These are phyloP conservation scores for Drosophila nigritarsus DNA, from an alignment of 2,888 invertebrate genomes.

Conservation along the genomic window DNA sequence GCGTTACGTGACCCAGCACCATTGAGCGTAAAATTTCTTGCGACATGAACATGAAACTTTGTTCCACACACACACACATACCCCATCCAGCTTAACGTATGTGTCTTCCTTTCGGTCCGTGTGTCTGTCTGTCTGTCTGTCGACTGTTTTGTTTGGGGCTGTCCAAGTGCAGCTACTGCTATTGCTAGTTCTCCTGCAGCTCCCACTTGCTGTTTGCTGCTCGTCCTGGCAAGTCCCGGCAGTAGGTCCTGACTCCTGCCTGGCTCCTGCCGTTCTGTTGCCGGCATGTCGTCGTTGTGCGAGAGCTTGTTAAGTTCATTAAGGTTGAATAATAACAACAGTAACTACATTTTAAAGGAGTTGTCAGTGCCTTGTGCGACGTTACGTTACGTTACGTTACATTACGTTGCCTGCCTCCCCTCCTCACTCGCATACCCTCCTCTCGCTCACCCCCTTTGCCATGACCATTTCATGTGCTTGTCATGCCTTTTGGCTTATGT, in stretches of 20 bases:
- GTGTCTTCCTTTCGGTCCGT: slow-evolving; percentile 41
- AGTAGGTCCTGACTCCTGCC: slow-evolving; percentile 22
- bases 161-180: slow-evolving; percentile 54
- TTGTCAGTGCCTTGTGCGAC: slow-evolving; percentile 61
- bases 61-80: slow-evolving; percentile 36
- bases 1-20: slow-evolving; percentile 79
- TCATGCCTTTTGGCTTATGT: slow-evolving; percentile 30
- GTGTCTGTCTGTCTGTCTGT: slow-evolving; percentile 32
- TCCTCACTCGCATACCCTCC: background rate
- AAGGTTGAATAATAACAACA: slow-evolving; percentile 82
- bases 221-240: slow-evolving; percentile 39
- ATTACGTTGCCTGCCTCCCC: slow-evolving; percentile 2
- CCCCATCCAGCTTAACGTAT: slow-evolving; percentile 37
- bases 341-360: slow-evolving; percentile 81
- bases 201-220: slow-evolving; percentile 11
- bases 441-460: background rate
- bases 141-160: slow-evolving; percentile 49
- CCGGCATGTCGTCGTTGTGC: slow-evolving; percentile 61
- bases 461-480: slow-evolving; percentile 27
- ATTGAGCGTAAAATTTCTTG: slow-evolving; percentile 74
- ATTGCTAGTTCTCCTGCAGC: slow-evolving; percentile 1
- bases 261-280: slow-evolving; percentile 11
- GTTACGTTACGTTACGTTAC: slow-evolving; percentile 13
- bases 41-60: slow-evolving; percentile 75
- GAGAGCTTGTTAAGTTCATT: slow-evolving; percentile 80